Evolutionary conservation across 2,797 vertebrate species (phyloP), one percentile per base, ranked within the genome.

Genomic region (Microctenopoma steveboyesi): DNA sequence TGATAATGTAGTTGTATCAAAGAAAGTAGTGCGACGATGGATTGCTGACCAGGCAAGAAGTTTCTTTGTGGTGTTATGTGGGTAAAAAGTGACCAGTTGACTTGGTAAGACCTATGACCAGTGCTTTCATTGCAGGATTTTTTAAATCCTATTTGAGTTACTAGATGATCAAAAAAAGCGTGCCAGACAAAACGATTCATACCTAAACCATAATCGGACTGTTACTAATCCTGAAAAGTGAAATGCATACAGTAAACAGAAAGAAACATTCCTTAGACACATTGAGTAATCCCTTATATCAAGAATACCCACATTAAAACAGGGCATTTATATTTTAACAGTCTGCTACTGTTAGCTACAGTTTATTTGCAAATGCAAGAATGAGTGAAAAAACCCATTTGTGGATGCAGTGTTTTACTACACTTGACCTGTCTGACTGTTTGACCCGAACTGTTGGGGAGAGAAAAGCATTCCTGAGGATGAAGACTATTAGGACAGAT

Each of bases 391-490:
- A 78, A 81, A 81, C 46, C 60, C 75, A 54, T 74, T 72, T 69
- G 61, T 64, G 64, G 74, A 64, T 58, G 64, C 46, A 40, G 64
- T 28, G 28, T 76, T 81, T 70, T 28, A 54, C 58, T 48, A 48
- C 54, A 76, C 74, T 71, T 83, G 83, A 81, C 77, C 76, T 64
- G 84, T 87, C 63, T 81, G 66, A 65, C 56, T 50, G 64, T 70
- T 71, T 60, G 83, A 86, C 57, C 72, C 45, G 30, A 33, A 46
- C 18, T 58, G 65, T 7, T 76, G 65, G 65, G 78, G 33, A 55
- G 68, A 73, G 54, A 64, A 37, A 53, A 54, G 27, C 79, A 82
- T 87, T 84, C 77, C 63, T 73, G 22, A 70, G 58, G 72, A 79
- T 45, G 54, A 84, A 63, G 51, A 42, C 59, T 51, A 60, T 81